Base-by-base conservation (phyloP, 2,888 invertebrate genomes). In the Drosophila antonietae region DNA sequence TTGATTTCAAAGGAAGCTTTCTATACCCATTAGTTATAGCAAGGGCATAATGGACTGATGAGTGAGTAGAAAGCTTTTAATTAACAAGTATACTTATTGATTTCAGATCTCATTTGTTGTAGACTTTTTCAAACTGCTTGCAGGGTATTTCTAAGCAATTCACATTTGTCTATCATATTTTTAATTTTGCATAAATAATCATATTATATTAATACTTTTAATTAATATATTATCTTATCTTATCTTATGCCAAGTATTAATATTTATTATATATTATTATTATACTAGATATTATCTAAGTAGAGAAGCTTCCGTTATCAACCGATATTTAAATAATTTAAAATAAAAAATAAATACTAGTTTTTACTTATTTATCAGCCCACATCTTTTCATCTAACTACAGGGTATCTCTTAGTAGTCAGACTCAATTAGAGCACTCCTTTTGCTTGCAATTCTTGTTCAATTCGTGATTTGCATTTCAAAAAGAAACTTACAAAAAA, bases 391-490 rank as follows among this genome's bases (percentile, higher is more conserved):
- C 23, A 46, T 6, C 2, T 7, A 14, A 20, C 8, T 55, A 41
- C 41, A 41, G 55, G 41, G 41, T 41, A 43, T 56, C 18, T 33
- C 18, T 15, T 33, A 20, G 41, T 31, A 9, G 10, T 12, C 31
- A n/a, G n/a, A 9, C 31, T 18, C 43, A 5, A 15, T 15, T 15
- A 0, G 10, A 9, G 31, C 10, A 20, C 20, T 33, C 28, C 28
- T 31, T 41, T 37, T 37, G 44, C 51, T 59, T 58, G 44, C 41
- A 15, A 47, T 46, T 69, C 18, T 33, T 23, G 39, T 39, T 33
- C 6, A 47, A 14, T 8, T 33, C 56, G 46, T 57, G 41, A 75
- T 77, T 79, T 79, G 59, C 75, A 78, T 68, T 53, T 41, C 68
- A 35, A 53, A 49, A 52, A 67, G 12, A 41, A 41, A 39, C 58